phyloP scores from a whole-genome alignment of 2,888 invertebrate species.

The Agrotis exclamationis region DNA sequence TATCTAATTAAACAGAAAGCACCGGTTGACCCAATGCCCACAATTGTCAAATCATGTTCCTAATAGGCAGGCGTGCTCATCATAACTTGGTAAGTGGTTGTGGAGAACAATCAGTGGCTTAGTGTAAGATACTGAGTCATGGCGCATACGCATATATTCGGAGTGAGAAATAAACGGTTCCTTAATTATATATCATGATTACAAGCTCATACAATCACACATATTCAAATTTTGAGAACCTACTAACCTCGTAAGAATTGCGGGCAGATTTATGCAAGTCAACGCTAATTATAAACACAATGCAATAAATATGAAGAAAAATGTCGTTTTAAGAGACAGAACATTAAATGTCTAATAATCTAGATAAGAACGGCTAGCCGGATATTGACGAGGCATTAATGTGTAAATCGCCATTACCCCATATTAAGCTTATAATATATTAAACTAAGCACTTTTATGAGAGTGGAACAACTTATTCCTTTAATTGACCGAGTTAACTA shows the following conservation, averaged over 20 bases:
- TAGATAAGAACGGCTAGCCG: constrained; percentile 11
- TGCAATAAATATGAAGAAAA: constrained; percentile 9
- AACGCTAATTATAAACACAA: constrained; percentile 25
- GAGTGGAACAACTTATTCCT: constrained; percentile 18
- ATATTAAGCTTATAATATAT: constrained; percentile 29
- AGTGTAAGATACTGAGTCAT: constrained; percentile 58
- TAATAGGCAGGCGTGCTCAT: constrained; percentile 69
- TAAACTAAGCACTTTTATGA: constrained; percentile 39
- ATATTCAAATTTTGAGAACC: constrained; percentile 49
- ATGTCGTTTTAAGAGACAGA: neutral
- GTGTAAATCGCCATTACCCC: constrained; percentile 32
- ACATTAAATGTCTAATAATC: neutral
- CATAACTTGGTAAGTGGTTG: constrained; percentile 47
- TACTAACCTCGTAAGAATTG: constrained; percentile 45
- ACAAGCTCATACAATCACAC: constrained; percentile 29
- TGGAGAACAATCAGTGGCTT: constrained; percentile 64
- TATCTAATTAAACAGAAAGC: constrained; percentile 72
- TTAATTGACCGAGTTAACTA: constrained; percentile 41
- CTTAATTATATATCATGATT: constrained; percentile 60
- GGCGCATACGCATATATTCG: constrained; percentile 31
- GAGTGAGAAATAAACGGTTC: constrained; percentile 52
- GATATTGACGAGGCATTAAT: constrained; percentile 20
- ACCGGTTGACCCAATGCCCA: constrained; percentile 71
- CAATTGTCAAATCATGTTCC: constrained; percentile 81
- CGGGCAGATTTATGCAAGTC: constrained; percentile 48